These are phyloP conservation scores for Pleuronectes platessa DNA, from an alignment of 2,113 vertebrate genomes.

Conservation along the genomic window DNA sequence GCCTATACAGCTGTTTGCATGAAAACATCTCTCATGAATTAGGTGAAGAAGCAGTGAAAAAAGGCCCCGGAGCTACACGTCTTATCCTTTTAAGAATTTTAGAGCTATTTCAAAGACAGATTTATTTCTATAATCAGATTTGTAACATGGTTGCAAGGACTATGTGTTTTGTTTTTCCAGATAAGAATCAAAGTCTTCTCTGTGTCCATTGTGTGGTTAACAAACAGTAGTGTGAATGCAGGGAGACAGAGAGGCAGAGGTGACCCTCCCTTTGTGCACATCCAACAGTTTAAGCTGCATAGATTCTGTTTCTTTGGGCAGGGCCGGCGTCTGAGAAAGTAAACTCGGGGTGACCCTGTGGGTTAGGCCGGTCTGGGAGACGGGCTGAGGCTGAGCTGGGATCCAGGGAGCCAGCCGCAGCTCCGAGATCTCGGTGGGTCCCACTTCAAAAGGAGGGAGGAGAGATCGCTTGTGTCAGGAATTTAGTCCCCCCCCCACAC, in stretches of 20 bases:
- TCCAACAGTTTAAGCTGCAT: slow-evolving; percentile 84
- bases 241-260: slow-evolving; percentile 50
- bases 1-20: no score
- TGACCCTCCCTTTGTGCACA: slow-evolving; percentile 75
- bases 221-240: slow-evolving; percentile 63
- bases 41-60: background rate
- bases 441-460: slow-evolving; percentile 79
- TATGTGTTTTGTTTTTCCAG: slow-evolving; percentile 34
- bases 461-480: slow-evolving; percentile 78
- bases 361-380: slow-evolving; percentile 85
- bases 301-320: slow-evolving; percentile 85
- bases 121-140: slow-evolving; percentile 39
- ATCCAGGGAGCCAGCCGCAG: slow-evolving; percentile 65
- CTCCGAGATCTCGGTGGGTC: slow-evolving; percentile 69
- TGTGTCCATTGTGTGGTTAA: slow-evolving; percentile 65
- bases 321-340: slow-evolving; percentile 86
- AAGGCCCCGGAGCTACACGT: background rate
- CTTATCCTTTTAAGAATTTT: slow-evolving; percentile 16
- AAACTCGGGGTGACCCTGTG: slow-evolving; percentile 87
- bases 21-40: background rate
- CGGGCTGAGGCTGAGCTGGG: slow-evolving; percentile 64
- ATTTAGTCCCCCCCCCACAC: slow-evolving; percentile 79
- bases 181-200: slow-evolving; percentile 53
- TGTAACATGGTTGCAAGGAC: slow-evolving; percentile 44
- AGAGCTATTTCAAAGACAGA: background rate